Base-by-base conservation (phyloP, 2,888 invertebrate genomes). In the Zeuzera pyrina region DNA sequence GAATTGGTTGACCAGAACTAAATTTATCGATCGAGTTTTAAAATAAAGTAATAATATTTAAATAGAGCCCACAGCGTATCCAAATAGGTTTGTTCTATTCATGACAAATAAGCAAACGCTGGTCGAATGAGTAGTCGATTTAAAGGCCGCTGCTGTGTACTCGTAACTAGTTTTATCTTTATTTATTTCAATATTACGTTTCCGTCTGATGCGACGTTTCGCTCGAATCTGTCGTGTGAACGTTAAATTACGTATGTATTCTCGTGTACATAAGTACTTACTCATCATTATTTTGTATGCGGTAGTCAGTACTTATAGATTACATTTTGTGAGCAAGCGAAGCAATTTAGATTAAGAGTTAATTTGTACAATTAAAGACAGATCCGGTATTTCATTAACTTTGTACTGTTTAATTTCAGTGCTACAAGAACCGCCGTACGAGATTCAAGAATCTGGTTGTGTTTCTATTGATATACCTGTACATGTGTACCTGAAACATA, bases 381-480 rank as follows among this genome's bases (percentile, higher is more conserved):
- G n/a, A n/a, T n/a, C n/a, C n/a, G n/a, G n/a, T n/a, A n/a, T n/a
- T n/a, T n/a, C n/a, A n/a, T n/a, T n/a, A n/a, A n/a, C n/a, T n/a
- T n/a, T n/a, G n/a, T n/a, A n/a, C n/a, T n/a, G n/a, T 47, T 47
- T 43, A 39, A 43, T 69, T 70, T 34, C 76, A 83, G 81, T 83
- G 38, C 64, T 78, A 41, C 81, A 79, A 62, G 83, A 78, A 63
- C 81, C 83, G 49, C 83, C 83, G 41, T 83, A 81, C 63, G 83
- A 83, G 61, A 79, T 83, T 46, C 74, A 79, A 59, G 83, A 83
- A 56, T 78, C 83, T 19, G 81, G 81, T 29, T 72, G 70, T 52
- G 69, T 74, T 13, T 81, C 81, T 13, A 71, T 79, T 34, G 76
- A 79, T 29, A 76, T 83, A 49, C 83, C 83, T 21, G 81, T 83